Evolutionary conservation across 2,797 vertebrate genomes (phyloP), one percentile per base, ranked within the genome.

Genomic region (Takifugu rubripes): DNA sequence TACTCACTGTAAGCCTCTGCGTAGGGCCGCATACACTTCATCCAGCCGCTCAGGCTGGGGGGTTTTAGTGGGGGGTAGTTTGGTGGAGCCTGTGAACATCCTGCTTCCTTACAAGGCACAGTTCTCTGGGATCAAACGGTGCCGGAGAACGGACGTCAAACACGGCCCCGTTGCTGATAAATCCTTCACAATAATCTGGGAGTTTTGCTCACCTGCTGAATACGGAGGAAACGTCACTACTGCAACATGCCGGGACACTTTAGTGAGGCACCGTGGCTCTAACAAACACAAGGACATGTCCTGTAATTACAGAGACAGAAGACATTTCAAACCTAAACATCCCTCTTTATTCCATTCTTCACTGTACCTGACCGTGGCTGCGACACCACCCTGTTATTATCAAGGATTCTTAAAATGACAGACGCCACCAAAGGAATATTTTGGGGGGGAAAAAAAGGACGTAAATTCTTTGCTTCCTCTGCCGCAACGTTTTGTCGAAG

Each of bases 81-180:
- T 94, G 80, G 94, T 94, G 56, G 94, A 93, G 90, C 95, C 93
- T 51, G 93, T 94, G 91, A 97, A 96, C 95, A 97, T 96, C 90
- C 94, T 96, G 89, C 93, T 93, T 84, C 94, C 83, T 92, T 91
- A 84, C 90, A 92, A 88, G 93, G 90, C 86, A 91, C 86, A 87
- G 92, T 93, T 86, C 91, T 90, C 72, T 84, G 31, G 70, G 83
- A 87, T 86, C 77, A 84, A 86, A 86, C 70, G 56, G 81, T 60
- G 71, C 87, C 87, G 74, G 51, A 54, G 64, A 10, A 17, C 2
- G 57, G 52, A 26, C 31, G 68, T 9, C 55, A 43, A 49, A 33
- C 25, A 52, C 45, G 17, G 54, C 56, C 63, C 68, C 40, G 40
- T 53, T 54, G 62, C 59, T 74, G 72, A 77, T 71, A 70, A 72